phyloP scores from a whole-genome alignment of 2,888 invertebrate species.

The Amiota minor region DNA sequence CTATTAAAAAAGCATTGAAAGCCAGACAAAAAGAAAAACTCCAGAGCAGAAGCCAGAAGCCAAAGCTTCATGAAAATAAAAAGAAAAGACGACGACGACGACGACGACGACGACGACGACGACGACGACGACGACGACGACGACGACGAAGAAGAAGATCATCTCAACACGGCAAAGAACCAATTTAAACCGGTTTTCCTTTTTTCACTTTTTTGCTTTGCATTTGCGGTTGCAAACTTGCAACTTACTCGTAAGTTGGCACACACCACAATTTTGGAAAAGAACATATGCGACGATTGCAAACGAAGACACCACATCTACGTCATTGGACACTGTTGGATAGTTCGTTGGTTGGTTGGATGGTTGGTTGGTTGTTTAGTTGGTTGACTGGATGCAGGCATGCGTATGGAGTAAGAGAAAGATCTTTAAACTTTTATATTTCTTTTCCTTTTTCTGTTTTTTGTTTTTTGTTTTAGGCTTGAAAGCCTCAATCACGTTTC shows the following conservation, averaged over 20 bases:
- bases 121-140: not conserved
- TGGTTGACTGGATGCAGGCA: constrained; percentile 4
- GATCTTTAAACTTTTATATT: too few relatives aligned
- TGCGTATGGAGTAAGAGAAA: not conserved
- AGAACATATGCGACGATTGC: not conserved
- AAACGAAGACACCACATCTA: constrained; percentile 9
- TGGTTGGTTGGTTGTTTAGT: not conserved
- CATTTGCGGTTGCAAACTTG: not conserved
- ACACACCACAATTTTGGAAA: constrained; percentile 14
- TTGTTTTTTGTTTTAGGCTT: constrained; percentile 19
- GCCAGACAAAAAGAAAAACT: constrained; percentile 37
- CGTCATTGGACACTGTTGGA: not conserved
- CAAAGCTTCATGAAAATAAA: constrained; percentile 5
- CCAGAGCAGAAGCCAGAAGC: constrained; percentile 7
- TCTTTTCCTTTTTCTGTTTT: not conserved
- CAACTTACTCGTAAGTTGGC: not conserved
- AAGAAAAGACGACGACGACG: not conserved
- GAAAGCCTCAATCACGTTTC: constrained; percentile 34
- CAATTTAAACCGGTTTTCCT: constrained; percentile 17
- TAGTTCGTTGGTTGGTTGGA: not conserved
- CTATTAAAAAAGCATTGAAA: constrained; percentile 28
- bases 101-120: not conserved
- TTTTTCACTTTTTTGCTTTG: not conserved
- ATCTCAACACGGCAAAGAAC: not conserved
- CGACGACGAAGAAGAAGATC: constrained; percentile 5